These are phyloP conservation scores for Centropristis striata DNA, from an alignment of 2,113 vertebrate genomes.

Conservation along the genomic window DNA sequence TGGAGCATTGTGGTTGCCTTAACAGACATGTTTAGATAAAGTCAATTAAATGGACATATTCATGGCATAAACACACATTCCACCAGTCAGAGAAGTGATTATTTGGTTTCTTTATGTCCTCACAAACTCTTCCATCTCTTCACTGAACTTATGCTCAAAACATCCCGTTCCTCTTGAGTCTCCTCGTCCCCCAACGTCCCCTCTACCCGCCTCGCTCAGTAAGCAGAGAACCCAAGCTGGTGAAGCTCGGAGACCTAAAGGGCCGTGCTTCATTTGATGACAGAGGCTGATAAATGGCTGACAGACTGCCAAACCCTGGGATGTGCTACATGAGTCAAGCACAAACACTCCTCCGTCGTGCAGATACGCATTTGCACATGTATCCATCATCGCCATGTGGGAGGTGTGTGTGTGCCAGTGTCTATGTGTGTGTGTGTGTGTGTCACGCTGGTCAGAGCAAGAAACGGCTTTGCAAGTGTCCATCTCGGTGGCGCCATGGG, in stretches of 20 bases:
- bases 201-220: conserved; percentile 26
- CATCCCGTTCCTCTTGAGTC: neutral
- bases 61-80: conserved; percentile 17
- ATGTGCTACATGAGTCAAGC: conserved; percentile 68
- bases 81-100: neutral
- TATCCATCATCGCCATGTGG: conserved; percentile 65
- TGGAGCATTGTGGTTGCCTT: neutral
- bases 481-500: conserved; percentile 54
- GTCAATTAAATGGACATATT: conserved; percentile 10
- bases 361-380: conserved; percentile 55
- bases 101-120: conserved; percentile 19
- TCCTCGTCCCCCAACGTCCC: conserved; percentile 4
- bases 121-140: neutral
- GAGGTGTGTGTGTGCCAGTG: conserved; percentile 53
- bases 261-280: conserved; percentile 55
- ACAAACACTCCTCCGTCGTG: conserved; percentile 66
- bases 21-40: conserved; percentile 37
- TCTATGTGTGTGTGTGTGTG: neutral
- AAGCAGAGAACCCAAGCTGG: conserved; percentile 34
- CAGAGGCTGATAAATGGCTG: conserved; percentile 69
- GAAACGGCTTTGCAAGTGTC: conserved; percentile 39
- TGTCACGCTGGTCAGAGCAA: conserved; percentile 1
- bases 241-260: conserved; percentile 42
- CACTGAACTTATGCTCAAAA: neutral
- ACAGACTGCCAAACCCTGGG: conserved; percentile 62